Evolutionary conservation across 2,113 vertebrate genomes (phyloP).

Genomic region (Physeter macrocephalus): DNA sequence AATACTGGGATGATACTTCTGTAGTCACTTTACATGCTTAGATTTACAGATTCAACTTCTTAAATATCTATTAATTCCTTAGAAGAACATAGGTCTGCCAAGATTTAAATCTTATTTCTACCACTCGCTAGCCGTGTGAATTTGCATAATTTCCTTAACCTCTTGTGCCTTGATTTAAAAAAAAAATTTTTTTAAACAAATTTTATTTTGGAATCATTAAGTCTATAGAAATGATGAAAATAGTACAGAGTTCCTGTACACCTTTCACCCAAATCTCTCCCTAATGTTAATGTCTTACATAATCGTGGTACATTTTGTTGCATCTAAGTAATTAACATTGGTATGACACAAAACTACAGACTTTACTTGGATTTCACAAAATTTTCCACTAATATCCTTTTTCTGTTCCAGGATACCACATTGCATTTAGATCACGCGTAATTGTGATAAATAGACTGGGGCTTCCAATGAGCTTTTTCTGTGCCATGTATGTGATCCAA

Average conservation of each 20-base stretch:
- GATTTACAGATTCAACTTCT: neutral
- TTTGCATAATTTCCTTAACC: neutral
- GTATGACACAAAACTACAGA: neutral
- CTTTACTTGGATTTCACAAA: neutral
- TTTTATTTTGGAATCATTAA: neutral
- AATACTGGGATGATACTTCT: neutral
- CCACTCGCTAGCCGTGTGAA: neutral
- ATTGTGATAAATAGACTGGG: neutral
- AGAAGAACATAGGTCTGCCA: neutral
- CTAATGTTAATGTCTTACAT: neutral
- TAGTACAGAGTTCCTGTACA: neutral
- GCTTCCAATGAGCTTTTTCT: neutral
- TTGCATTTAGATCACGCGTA: neutral
- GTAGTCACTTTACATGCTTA: neutral
- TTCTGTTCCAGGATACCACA: neutral
- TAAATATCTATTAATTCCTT: neutral
- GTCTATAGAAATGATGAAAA: slow-evolving; percentile 9
- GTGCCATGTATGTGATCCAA: neutral
- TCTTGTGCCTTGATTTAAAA: neutral
- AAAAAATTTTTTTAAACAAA: neutral
- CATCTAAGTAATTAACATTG: neutral
- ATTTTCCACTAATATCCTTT: neutral
- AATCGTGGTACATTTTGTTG: neutral
- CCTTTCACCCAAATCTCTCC: neutral
- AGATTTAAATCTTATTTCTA: neutral